Evolutionary conservation across 2,797 vertebrate genomes (phyloP).

Genomic region (Lacerta bilineata): DNA sequence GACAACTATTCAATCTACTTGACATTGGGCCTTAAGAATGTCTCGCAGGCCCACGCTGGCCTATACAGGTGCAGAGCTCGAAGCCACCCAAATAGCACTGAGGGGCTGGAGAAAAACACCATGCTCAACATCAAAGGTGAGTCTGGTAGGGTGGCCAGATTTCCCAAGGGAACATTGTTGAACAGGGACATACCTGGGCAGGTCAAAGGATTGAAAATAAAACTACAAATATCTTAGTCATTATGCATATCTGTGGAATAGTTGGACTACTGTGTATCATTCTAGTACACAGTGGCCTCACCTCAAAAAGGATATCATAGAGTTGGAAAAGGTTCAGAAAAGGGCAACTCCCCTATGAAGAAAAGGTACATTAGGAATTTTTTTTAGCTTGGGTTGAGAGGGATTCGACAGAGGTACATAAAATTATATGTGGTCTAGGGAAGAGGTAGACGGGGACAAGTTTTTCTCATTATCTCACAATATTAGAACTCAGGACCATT

Average conservation of each 20-base stretch:
- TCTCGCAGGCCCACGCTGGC: slow-evolving; percentile 77
- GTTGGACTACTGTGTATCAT: no score
- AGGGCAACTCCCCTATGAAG: no score
- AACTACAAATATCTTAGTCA: background rate
- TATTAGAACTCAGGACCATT: no score
- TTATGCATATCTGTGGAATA: background rate
- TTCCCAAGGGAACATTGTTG: rapidly evolving
- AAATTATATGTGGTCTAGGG: no score
- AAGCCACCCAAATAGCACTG: slow-evolving; percentile 74
- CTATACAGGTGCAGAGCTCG: slow-evolving; percentile 85
- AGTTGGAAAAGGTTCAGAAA: no score
- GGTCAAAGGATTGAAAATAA: background rate
- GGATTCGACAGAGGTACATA: no score
- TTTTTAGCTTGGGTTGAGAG: no score
- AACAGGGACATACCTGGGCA: background rate
- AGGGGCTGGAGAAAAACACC: slow-evolving; percentile 74
- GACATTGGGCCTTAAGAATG: slow-evolving; percentile 81
- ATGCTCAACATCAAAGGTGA: slow-evolving; percentile 83
- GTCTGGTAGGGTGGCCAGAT: background rate
- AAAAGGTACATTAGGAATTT: no score
- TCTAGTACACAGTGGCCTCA: no score
- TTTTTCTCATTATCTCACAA: no score
- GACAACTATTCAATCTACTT: slow-evolving; percentile 82
- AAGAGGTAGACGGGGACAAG: no score
- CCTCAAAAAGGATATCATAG: no score